Conservation (phyloP, 2,888 invertebrate genomes). For the Falcaria lacertinaria region DNA sequence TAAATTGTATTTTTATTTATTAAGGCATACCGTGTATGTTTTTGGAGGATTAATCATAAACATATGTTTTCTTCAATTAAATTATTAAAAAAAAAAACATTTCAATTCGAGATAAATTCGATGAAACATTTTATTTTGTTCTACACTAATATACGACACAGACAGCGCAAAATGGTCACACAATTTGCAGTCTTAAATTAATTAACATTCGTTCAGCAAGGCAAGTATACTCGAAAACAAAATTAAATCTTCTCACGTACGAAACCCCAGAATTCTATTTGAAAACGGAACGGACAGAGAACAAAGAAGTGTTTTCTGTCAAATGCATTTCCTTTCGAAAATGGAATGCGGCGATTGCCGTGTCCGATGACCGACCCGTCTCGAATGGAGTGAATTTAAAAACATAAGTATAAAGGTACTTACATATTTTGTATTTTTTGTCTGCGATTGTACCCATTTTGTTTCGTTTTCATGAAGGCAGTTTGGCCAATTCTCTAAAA, state of each 20-base stretch:
- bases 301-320: slow-evolving; percentile 70
- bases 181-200: slow-evolving; percentile 21
- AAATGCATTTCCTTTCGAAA: slow-evolving; percentile 64
- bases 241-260: slow-evolving; percentile 41
- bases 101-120: not conserved
- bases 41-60: no score
- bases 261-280: slow-evolving; percentile 37
- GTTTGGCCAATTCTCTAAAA: not conserved
- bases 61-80: no score
- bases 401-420: slow-evolving; percentile 27
- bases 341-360: slow-evolving; percentile 57
- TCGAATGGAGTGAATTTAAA: slow-evolving; percentile 42
- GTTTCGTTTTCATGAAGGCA: not conserved
- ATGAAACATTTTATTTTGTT: not conserved
- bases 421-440: not conserved
- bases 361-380: slow-evolving; percentile 32
- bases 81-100: no score
- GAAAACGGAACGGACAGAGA: slow-evolving; percentile 48
- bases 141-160: not conserved
- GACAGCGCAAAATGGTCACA: not conserved
- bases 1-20: no score
- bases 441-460: not conserved
- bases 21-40: no score
- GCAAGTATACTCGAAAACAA: slow-evolving; percentile 24
- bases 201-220: slow-evolving; percentile 34